phyloP scores from a whole-genome alignment of 2,113 vertebrate species.

The Vimba vimba region DNA sequence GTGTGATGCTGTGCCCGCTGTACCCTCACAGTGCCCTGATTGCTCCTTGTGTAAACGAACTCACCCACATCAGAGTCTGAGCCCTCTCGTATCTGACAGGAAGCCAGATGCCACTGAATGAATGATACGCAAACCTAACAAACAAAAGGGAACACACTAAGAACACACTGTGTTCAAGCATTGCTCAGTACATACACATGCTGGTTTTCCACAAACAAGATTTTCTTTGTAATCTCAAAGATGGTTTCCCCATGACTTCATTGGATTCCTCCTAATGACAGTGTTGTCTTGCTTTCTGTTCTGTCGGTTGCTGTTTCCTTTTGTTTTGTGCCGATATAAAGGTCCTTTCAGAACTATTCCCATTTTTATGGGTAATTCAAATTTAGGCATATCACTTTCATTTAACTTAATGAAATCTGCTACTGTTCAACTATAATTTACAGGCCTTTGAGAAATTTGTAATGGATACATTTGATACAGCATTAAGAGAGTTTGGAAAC shows the following conservation, averaged over 20 bases:
- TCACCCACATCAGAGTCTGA: constrained; percentile 40
- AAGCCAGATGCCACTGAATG: constrained; percentile 5
- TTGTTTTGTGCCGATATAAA: constrained; percentile 3
- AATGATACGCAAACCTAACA: background rate
- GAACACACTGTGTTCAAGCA: constrained; percentile 2
- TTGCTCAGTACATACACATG: constrained; percentile 6
- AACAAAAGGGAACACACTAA: background rate
- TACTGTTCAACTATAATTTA: constrained; percentile 10
- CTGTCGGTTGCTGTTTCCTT: background rate
- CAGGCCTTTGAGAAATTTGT: background rate
- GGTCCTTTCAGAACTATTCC: background rate
- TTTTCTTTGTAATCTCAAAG: constrained; percentile 20
- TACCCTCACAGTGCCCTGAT: constrained; percentile 37
- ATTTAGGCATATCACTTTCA: background rate
- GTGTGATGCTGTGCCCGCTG: constrained; percentile 19
- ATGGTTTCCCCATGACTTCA: background rate
- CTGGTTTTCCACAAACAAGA: constrained; percentile 51
- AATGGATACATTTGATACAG: background rate
- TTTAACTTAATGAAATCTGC: constrained; percentile 11
- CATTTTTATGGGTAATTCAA: background rate
- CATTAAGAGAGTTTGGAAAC: background rate
- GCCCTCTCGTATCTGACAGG: constrained; percentile 37
- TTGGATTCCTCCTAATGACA: constrained; percentile 9
- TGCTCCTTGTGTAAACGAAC: constrained; percentile 49
- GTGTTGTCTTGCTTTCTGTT: background rate